A percentile compares a stretch with the other conserved stretches of the same genome.
Conservation (phyloP, 1,140 invertebrate genomes). For the Formica selysi region DNA sequence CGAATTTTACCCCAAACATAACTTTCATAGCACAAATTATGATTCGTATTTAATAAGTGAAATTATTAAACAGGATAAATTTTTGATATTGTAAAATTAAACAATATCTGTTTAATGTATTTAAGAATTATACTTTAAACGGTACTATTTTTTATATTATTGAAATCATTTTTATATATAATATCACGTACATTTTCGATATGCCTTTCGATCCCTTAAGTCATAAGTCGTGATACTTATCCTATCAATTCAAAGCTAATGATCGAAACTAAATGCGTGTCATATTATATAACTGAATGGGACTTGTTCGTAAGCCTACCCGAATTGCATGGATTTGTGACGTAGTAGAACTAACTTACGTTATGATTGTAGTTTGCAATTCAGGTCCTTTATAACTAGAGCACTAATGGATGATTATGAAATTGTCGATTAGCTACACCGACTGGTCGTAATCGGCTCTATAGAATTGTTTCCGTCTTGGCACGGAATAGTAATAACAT, state of each 20-base stretch:
- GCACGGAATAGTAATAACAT: constrained; percentile 25
- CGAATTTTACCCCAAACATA: background rate
- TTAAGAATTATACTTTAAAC: background rate
- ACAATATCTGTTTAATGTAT: background rate
- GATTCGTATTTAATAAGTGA: background rate
- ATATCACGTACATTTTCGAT: background rate
- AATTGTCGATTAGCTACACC: constrained; percentile 61
- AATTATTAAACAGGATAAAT: background rate
- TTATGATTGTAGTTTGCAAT: constrained; percentile 13
- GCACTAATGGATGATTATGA: constrained; percentile 39
- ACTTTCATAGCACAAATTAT: background rate
- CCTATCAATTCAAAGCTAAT: background rate
- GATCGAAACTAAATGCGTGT: background rate
- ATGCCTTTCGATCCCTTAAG: background rate
- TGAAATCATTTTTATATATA: background rate
- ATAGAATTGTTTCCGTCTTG: constrained; percentile 62
- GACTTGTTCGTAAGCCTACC: background rate
- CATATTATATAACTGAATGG: background rate
- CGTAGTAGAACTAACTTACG: constrained; percentile 26
- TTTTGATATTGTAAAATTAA: background rate
- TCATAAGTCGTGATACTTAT: no score
- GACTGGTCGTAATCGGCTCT: constrained; percentile 57
- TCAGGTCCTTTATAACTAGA: background rate
- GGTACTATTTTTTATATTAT: background rate
- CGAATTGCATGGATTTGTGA: background rate